Conservation (phyloP, 2,113 vertebrate species). For the Pygoscelis adeliae region DNA sequence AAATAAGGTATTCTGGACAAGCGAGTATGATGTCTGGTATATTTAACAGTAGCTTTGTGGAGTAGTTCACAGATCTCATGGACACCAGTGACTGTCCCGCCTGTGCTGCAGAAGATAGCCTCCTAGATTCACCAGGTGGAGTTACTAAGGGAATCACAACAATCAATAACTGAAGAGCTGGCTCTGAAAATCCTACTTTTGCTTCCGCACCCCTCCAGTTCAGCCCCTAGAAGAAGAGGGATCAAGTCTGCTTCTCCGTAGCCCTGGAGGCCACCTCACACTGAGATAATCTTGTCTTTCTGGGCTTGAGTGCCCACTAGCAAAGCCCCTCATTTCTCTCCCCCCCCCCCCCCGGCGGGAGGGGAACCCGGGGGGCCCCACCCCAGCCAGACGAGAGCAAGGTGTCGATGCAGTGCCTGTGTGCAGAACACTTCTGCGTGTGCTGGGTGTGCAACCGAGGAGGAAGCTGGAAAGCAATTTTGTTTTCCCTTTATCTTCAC, state of each 20-base stretch:
- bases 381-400: fast-evolving
- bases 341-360: too few relatives aligned
- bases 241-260: neutral
- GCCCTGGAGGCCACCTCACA: neutral
- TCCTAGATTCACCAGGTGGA: neutral
- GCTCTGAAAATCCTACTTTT: neutral
- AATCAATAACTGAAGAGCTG: neutral
- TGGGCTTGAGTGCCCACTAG: neutral
- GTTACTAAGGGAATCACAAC: neutral
- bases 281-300: neutral
- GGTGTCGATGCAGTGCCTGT: neutral
- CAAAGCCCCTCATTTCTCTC: neutral
- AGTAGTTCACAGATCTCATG: neutral
- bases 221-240: neutral
- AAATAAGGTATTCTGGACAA: neutral
- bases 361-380: too few relatives aligned
- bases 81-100: neutral
- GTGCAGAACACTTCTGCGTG: neutral
- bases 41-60: neutral
- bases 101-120: neutral
- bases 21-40: neutral
- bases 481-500: neutral
- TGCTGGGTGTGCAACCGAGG: neutral
- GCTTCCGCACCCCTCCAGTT: neutral
- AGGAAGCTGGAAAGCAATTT: neutral